These are phyloP conservation scores for Sinopyrophorus schimmeli DNA, from an alignment of 2,888 invertebrate genomes.

Conservation along the genomic window DNA sequence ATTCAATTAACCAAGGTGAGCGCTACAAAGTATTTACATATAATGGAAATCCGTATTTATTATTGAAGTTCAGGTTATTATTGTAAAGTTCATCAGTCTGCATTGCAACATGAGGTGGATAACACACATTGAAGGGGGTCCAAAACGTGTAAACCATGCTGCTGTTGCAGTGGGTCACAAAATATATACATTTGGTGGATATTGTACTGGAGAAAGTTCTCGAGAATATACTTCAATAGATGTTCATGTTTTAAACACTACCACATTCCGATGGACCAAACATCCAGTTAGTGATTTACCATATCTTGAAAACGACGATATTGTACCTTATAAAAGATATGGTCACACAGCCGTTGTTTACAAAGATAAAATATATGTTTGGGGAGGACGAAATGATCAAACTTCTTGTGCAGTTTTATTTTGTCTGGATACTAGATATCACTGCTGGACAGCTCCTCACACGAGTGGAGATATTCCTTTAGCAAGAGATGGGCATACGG, in stretches of 20 bases:
- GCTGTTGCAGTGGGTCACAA: conserved; percentile 77
- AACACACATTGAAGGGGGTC: conserved; percentile 85
- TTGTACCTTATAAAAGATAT: conserved; percentile 81
- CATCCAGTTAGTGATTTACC: conserved; percentile 59
- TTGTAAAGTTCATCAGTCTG: too few species aligned
- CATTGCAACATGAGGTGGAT: conserved; percentile 79
- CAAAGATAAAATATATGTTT: conserved; percentile 78
- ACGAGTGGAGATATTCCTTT: conserved; percentile 74
- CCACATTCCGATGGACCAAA: conserved; percentile 66
- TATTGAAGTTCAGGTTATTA: conserved; percentile 8
- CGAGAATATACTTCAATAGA: conserved; percentile 78
- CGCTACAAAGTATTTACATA: conserved; percentile 1
- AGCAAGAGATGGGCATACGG: conserved; percentile 90
- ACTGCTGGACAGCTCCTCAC: conserved; percentile 68
- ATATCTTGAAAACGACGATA: conserved; percentile 54
- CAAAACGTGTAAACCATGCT: conserved; percentile 89
- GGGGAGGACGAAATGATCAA: conserved; percentile 91
- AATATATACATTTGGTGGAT: conserved; percentile 91
- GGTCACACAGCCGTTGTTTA: conserved; percentile 90
- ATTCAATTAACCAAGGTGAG: conserved; percentile 8
- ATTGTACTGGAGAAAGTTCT: conserved; percentile 84
- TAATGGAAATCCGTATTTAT: neutral
- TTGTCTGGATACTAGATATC: conserved; percentile 75
- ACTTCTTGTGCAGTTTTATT: conserved; percentile 79
- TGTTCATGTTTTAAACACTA: conserved; percentile 80